Conservation (phyloP, 2,888 invertebrate genomes). For the Trissolcus brochymenae region DNA sequence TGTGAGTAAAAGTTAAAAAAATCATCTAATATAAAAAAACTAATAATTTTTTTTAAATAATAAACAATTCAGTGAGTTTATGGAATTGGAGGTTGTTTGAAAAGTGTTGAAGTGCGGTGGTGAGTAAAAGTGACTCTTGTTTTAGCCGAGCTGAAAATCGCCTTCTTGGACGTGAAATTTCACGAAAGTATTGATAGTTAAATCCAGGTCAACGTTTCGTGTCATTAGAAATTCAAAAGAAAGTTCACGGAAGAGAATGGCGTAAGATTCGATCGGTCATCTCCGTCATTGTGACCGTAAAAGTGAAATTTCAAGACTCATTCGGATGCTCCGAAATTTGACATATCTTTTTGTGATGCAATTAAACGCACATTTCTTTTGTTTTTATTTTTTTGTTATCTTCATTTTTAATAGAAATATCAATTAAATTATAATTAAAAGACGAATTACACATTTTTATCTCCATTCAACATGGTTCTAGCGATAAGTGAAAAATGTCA, state of each 20-base stretch:
- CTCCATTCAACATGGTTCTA: too few relatives aligned
- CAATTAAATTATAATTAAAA: too few relatives aligned
- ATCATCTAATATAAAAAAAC: too few relatives aligned
- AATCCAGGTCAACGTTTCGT: conserved; percentile 43
- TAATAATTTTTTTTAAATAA: background rate
- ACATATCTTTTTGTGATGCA: background rate
- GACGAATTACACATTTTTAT: too few relatives aligned
- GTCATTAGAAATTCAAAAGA: conserved; percentile 53
- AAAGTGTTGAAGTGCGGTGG: background rate
- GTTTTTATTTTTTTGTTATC: background rate
- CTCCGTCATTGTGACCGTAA: conserved; percentile 14
- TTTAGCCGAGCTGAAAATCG: conserved; percentile 2
- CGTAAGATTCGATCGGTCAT: conserved; percentile 9
- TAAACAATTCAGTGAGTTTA: background rate
- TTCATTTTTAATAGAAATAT: too few relatives aligned
- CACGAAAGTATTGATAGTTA: conserved; percentile 33
- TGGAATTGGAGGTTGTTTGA: background rate
- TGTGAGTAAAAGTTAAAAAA: background rate
- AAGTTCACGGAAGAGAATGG: conserved; percentile 46
- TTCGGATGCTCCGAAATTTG: conserved; percentile 8
- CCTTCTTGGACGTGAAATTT: conserved; percentile 30
- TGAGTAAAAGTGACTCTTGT: background rate
- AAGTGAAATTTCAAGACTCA: conserved; percentile 24
- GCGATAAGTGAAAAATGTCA: too few relatives aligned
- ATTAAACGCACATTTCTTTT: background rate